Conservation (phyloP, 2,888 invertebrate genomes). For the Microplitis deprimator region DNA sequence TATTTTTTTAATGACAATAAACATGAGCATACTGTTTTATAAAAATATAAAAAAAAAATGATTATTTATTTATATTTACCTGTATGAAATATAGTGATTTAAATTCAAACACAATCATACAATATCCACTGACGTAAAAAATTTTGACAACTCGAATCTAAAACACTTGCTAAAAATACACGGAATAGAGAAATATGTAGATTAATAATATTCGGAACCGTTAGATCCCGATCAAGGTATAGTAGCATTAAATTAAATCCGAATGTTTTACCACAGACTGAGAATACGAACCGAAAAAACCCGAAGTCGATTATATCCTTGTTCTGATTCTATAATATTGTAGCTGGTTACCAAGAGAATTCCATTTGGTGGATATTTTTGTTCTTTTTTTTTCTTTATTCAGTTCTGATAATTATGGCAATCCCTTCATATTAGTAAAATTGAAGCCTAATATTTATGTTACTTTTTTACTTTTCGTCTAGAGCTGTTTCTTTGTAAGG, state of each 20-base stretch:
- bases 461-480: too few species aligned
- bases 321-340: neutral
- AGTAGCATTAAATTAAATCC: neutral
- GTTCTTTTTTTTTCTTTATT: too few species aligned
- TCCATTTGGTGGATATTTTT: too few species aligned
- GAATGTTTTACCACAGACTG: neutral
- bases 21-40: too few species aligned
- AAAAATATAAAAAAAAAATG: neutral
- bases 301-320: neutral
- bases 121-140: conserved; percentile 23
- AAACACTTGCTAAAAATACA: conserved; percentile 26
- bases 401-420: too few species aligned
- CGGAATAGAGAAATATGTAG: neutral
- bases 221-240: neutral
- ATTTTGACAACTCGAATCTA: conserved; percentile 5
- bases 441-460: too few species aligned
- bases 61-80: conserved; percentile 3
- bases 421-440: too few species aligned
- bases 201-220: neutral
- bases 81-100: conserved; percentile 4
- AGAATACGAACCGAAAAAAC: neutral
- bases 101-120: conserved; percentile 26
- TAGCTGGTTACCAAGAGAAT: neutral
- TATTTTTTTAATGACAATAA: too few species aligned
- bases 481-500: too few species aligned